A percentile compares a stretch with the other conserved stretches of the same genome.
Conservation (phyloP, 2,888 invertebrate genomes). For the Lomographa bimaculata region DNA sequence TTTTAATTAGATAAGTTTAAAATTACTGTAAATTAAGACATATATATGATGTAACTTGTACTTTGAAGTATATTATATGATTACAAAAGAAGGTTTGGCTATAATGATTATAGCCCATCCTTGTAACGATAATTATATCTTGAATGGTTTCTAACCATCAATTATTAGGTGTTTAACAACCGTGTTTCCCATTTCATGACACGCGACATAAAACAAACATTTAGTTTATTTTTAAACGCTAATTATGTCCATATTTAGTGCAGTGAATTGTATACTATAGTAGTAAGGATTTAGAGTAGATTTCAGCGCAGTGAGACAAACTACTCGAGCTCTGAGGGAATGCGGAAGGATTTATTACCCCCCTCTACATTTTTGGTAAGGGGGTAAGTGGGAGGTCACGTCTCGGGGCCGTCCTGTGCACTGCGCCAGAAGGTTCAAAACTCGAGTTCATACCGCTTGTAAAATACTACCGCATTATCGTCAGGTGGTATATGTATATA, state of each 20-base stretch:
- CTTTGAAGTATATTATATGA: too few species aligned
- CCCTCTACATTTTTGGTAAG: slow-evolving; percentile 21
- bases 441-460: slow-evolving; percentile 12
- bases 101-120: too few species aligned
- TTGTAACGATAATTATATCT: too few species aligned
- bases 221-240: slow-evolving; percentile 12
- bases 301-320: background rate
- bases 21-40: too few species aligned
- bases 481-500: slow-evolving; percentile 13
- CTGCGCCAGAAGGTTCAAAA: slow-evolving; percentile 13
- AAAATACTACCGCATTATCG: slow-evolving; percentile 7
- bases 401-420: slow-evolving; percentile 19
- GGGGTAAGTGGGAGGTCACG: slow-evolving; percentile 22
- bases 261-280: slow-evolving; percentile 4
- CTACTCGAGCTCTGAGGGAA: slow-evolving; percentile 7
- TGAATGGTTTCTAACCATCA: slow-evolving; percentile 9
- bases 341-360: slow-evolving; percentile 25
- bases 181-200: slow-evolving; percentile 20
- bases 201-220: slow-evolving; percentile 19
- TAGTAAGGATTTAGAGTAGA: background rate
- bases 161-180: slow-evolving; percentile 13
- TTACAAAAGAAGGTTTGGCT: too few species aligned
- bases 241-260: slow-evolving; percentile 6
- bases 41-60: too few species aligned
- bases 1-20: too few species aligned